These are phyloP conservation scores for Rotaria socialis DNA, from an alignment of 2,888 invertebrate species.

Conservation along the genomic window DNA sequence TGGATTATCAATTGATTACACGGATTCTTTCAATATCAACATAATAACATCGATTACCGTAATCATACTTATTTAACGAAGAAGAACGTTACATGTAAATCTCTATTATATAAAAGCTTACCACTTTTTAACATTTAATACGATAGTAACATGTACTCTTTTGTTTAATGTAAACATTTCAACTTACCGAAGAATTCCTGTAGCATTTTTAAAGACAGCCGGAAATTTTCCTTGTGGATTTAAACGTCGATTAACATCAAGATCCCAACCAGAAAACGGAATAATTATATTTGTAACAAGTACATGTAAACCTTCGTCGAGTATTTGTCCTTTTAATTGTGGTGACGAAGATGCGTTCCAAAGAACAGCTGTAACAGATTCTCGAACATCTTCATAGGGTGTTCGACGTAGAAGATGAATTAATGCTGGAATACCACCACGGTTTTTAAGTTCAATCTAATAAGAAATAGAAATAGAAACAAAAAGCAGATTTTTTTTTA, in stretches of 20 bases:
- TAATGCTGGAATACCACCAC: conserved; percentile 83
- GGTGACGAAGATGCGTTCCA: conserved; percentile 99
- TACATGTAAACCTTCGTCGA: conserved; percentile 85
- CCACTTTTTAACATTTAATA: too few species aligned
- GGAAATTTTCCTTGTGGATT: conserved; percentile 67
- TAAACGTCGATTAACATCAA: conserved; percentile 10
- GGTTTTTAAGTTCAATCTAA: conserved; percentile 81
- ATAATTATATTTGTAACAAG: conserved; percentile 88
- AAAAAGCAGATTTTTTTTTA: not conserved
- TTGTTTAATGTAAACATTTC: too few species aligned
- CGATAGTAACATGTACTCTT: too few species aligned
- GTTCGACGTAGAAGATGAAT: conserved; percentile 80
- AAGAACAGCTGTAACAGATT: conserved; percentile 81
- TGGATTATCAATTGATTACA: too few species aligned
- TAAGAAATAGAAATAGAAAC: not conserved
- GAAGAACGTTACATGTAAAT: too few species aligned
- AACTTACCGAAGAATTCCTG: conserved; percentile 75
- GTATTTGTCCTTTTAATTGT: conserved; percentile 86
- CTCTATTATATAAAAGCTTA: too few species aligned
- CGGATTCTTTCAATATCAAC: too few species aligned
- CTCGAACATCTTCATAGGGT: conserved; percentile 81
- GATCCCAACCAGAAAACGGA: conserved; percentile 66
- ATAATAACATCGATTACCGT: too few species aligned
- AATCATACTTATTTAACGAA: too few species aligned
- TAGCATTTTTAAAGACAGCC: conserved; percentile 94